phyloP scores from a whole-genome alignment of 2,888 invertebrate genomes.

The Lampropteryx suffumata region DNA sequence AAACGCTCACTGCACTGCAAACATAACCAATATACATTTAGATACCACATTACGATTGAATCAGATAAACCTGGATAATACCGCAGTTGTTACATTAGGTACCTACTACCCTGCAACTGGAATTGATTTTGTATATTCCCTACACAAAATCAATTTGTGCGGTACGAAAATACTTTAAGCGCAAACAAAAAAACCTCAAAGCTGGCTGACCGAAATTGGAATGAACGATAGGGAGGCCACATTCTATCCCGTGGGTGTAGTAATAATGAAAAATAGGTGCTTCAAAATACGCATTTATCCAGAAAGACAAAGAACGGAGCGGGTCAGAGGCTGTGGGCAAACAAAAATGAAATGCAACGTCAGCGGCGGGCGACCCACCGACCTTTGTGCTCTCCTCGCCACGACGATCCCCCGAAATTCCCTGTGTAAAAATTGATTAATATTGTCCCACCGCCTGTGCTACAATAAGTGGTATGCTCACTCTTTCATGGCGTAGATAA shows the following conservation, averaged over 20 bases:
- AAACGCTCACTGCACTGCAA: constrained; percentile 60
- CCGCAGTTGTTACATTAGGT: constrained; percentile 11
- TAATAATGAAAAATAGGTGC: constrained; percentile 66
- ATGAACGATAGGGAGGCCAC: constrained; percentile 45
- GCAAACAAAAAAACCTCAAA: constrained; percentile 31
- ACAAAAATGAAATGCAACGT: constrained; percentile 76
- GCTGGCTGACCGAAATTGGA: constrained; percentile 35
- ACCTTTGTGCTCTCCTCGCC: constrained; percentile 63
- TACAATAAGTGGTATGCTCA: constrained; percentile 61
- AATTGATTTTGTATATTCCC: no score
- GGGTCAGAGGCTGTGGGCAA: constrained; percentile 61
- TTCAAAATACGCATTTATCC: constrained; percentile 70
- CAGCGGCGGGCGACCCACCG: constrained; percentile 59
- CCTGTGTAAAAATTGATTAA: constrained; percentile 76
- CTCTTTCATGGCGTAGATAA: constrained; percentile 53
- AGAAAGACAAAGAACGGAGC: constrained; percentile 69
- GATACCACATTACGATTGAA: constrained; percentile 41
- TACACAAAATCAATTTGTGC: constrained; percentile 40
- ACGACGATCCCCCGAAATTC: constrained; percentile 61
- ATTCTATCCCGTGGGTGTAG: constrained; percentile 51
- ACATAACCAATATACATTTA: constrained; percentile 47
- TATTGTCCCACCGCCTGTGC: constrained; percentile 62
- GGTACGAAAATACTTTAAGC: constrained; percentile 31
- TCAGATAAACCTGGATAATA: constrained; percentile 40
- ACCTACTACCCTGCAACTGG: constrained; percentile 19